Conservation (phyloP, 2,113 vertebrate species). For the Gnathonemus echidnorhynchus region DNA sequence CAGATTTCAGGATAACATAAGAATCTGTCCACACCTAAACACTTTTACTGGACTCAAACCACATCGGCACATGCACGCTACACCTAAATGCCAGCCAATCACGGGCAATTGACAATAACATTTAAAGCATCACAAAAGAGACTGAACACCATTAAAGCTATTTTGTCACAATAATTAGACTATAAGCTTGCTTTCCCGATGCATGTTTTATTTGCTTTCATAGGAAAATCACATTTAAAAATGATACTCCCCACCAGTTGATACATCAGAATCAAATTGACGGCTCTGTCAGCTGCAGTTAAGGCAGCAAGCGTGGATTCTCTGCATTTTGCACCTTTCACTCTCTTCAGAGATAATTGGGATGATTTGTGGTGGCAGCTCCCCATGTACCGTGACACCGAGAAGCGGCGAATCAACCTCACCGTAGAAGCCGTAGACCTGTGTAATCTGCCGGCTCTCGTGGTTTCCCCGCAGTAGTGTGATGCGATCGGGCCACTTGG, state of each 20-base stretch:
- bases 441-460: conserved; percentile 93
- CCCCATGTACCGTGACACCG: neutral
- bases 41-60: neutral
- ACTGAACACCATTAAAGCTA: neutral
- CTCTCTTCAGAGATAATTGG: neutral
- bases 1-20: neutral
- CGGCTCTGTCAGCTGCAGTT: neutral
- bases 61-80: neutral
- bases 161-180: neutral
- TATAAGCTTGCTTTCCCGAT: neutral
- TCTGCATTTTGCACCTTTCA: neutral
- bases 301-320: neutral
- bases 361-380: neutral
- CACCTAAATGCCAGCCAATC: neutral
- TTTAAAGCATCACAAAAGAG: neutral
- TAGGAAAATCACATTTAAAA: neutral
- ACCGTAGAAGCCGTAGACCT: conserved; percentile 97
- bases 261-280: neutral
- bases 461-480: conserved; percentile 91
- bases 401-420: conserved; percentile 33
- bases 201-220: neutral
- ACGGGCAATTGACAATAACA: neutral
- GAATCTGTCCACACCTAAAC: neutral
- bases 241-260: neutral
- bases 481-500: conserved; percentile 96